Evolutionary conservation across 2,888 invertebrate species (phyloP), one percentile per base, ranked within the genome.

Genomic region (Neria commutata): DNA sequence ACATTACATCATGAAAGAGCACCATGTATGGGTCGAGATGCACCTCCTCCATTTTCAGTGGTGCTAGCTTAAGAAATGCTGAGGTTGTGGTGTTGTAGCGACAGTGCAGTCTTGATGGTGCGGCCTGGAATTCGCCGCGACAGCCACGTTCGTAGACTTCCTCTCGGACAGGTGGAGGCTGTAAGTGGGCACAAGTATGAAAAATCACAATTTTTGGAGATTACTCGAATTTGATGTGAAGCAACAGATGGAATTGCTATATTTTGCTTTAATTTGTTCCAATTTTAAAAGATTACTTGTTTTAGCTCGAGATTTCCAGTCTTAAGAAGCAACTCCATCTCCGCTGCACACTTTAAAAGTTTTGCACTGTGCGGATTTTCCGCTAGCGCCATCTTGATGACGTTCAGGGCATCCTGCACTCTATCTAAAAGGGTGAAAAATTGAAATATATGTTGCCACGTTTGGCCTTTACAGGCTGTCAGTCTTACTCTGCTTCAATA

Each of bases 1-100:
- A 63, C 0, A 79, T 56, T 0, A 75, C 71, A 50, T 79, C 78
- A 52, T 79, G 77, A 26, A 67, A 79, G 0, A 79, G 23, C 1
- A 76, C 74, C 67, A 79, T 71, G 11, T 76, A 79, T 0, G 79
- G 79, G 23, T 79, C 71, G 6, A 76, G 54, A 0, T 61, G 58
- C 4, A 79, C 26, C 4, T 74, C 19, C 51, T 79, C 79, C 75
- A 75, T 74, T 67, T 80, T 79, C 0, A 79, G 34, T 0, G 80
- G 80, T 0, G 79, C 80, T 24, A 79, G 33, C 4, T 61, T 67
- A 1, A 77, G 63, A 14, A 78, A 79, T 0, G 73, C 55, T 0
- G 69, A 62, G 1, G 69, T 73, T 2, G 73, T 78, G n/a, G 61
- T 68, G 17, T 79, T 79, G 56, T 79, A 79, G 21, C 69, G 10